These are phyloP conservation scores for Noturus placidus DNA, from an alignment of 2,113 vertebrate genomes.

Conservation along the genomic window DNA sequence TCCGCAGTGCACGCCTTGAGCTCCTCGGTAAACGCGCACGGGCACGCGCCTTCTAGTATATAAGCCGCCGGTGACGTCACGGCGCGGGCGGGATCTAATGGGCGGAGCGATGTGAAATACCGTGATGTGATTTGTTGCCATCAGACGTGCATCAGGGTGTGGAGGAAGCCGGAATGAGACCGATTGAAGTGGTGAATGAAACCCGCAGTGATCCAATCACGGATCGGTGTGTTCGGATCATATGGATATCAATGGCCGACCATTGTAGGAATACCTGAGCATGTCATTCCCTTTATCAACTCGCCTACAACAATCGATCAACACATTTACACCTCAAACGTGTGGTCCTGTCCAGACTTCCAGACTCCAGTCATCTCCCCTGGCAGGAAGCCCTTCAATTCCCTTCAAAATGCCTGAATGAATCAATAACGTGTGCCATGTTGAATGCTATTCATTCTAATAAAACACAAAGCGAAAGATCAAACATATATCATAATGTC, in stretches of 20 bases:
- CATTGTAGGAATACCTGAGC: not conserved
- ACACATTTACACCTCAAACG: not conserved
- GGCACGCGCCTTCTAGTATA: constrained; percentile 50
- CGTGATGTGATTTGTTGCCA: constrained; percentile 51
- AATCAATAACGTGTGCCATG: not conserved
- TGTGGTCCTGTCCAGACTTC: not conserved
- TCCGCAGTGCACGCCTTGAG: not conserved
- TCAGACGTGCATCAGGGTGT: constrained; percentile 41
- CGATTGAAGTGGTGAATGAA: constrained; percentile 57
- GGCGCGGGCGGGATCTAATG: constrained; percentile 19
- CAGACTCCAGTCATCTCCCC: not conserved
- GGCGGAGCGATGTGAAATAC: constrained; percentile 28
- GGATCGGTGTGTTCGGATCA: not conserved
- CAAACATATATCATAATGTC: too few species aligned
- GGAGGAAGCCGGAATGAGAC: not conserved
- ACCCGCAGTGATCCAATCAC: constrained; percentile 31
- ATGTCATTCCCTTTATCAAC: too few species aligned
- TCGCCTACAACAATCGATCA: not conserved
- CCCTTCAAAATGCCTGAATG: not conserved
- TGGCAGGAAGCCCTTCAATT: not conserved
- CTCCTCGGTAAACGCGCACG: constrained; percentile 50
- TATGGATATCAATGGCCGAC: not conserved
- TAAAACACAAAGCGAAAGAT: not conserved
- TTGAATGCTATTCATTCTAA: not conserved
- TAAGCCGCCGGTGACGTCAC: constrained; percentile 67